These are phyloP conservation scores for Ifrita kowaldi DNA, from an alignment of 2,113 vertebrate species.

Conservation along the genomic window DNA sequence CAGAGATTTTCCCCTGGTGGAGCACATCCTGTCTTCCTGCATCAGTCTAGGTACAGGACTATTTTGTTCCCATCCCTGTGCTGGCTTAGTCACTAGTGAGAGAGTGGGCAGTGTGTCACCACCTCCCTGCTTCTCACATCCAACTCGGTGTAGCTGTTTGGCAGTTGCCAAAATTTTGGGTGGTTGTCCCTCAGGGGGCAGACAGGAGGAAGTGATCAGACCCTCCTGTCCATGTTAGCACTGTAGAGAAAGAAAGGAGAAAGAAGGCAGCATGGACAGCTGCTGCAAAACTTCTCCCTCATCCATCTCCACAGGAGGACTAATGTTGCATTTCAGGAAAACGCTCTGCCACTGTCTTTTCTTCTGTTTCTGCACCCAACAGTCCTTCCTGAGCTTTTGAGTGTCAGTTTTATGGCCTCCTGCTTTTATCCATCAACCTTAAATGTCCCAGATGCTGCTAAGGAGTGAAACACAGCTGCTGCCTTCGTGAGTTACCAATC, in stretches of 20 bases:
- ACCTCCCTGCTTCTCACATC: background rate
- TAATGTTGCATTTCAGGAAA: background rate
- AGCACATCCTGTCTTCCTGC: background rate
- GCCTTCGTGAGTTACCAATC: background rate
- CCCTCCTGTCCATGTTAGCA: background rate
- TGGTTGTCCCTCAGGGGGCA: background rate
- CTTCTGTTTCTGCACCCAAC: background rate
- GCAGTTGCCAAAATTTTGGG: background rate
- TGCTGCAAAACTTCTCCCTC: background rate
- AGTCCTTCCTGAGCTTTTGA: background rate
- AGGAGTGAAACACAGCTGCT: background rate
- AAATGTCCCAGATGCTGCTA: background rate
- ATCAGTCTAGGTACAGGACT: background rate
- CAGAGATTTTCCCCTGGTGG: background rate
- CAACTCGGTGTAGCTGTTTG: accelerated
- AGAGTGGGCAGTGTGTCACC: background rate
- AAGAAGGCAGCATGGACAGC: background rate
- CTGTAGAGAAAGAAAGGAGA: background rate
- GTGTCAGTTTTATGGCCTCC: background rate
- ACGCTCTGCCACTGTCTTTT: background rate
- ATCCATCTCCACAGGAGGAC: background rate
- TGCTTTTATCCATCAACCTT: background rate
- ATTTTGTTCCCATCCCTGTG: background rate
- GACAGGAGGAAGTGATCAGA: background rate
- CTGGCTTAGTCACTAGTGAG: background rate